Evolutionary conservation across 2,888 invertebrate species (phyloP).

Genomic region (Morinoia aosen): DNA sequence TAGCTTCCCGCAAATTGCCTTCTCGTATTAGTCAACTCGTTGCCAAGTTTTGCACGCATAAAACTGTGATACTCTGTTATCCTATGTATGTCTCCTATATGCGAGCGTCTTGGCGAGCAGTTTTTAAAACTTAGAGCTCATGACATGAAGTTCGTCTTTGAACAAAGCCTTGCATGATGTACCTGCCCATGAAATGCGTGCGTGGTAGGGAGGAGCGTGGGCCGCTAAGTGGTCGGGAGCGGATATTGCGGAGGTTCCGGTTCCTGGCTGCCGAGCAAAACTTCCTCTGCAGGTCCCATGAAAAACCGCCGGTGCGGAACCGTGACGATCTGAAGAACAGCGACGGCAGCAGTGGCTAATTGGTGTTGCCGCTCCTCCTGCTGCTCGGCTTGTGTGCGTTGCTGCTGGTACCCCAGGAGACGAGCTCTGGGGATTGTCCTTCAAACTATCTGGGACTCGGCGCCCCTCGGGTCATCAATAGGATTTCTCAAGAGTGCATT

Average conservation of each 20-base stretch:
- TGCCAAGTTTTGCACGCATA: not conserved
- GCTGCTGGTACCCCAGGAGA: not conserved
- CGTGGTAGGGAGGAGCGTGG: not conserved
- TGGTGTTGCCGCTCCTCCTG: not conserved
- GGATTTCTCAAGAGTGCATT: too few species aligned
- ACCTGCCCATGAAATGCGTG: not conserved
- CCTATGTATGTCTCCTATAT: too few species aligned
- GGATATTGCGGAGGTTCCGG: constrained; percentile 52
- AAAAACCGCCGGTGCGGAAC: constrained; percentile 29
- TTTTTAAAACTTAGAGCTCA: not conserved
- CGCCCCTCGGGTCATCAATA: not conserved
- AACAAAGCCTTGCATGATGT: not conserved
- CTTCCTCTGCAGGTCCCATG: constrained; percentile 38
- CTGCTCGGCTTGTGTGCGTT: not conserved
- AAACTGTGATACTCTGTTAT: not conserved
- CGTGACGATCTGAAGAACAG: constrained; percentile 42
- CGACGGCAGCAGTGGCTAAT: constrained; percentile 5
- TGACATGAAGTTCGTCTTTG: not conserved
- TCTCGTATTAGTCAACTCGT: not conserved
- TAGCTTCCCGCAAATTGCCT: not conserved
- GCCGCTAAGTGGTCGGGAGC: constrained; percentile 39
- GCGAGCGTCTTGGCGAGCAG: not conserved
- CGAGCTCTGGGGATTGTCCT: not conserved
- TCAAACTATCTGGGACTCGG: not conserved
- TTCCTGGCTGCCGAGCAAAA: constrained; percentile 41